These are phyloP conservation scores for Coregonus suidteri DNA, from an alignment of 2,797 vertebrate species.

Conservation along the genomic window DNA sequence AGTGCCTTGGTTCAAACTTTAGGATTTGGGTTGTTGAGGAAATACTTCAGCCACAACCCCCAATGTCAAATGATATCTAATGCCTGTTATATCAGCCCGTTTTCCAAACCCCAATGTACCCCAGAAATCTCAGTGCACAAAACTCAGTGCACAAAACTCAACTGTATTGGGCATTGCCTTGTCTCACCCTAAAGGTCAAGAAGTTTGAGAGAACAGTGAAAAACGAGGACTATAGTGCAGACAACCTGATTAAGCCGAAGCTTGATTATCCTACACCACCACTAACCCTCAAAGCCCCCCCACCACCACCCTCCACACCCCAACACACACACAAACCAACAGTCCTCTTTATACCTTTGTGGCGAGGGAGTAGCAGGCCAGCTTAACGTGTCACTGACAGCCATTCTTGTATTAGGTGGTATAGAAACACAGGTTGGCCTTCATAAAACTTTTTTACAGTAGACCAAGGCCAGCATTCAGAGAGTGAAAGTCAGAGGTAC, in stretches of 20 bases:
- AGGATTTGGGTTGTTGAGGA: not conserved
- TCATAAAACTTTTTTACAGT: conserved; percentile 44
- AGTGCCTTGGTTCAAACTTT: not conserved
- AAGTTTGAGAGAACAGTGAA: conserved; percentile 15
- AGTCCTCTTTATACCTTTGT: conserved; percentile 41
- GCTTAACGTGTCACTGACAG: conserved; percentile 64
- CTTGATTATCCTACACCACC: conserved; percentile 25
- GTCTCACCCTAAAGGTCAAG: conserved; percentile 30
- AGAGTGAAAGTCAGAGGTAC: conserved; percentile 45
- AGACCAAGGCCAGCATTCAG: conserved; percentile 49
- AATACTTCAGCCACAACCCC: not conserved
- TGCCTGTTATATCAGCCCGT: not conserved
- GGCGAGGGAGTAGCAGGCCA: conserved; percentile 49
- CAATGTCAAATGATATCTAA: not conserved
- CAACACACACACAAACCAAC: conserved; percentile 39
- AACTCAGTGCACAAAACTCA: not conserved
- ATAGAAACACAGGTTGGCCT: conserved; percentile 59
- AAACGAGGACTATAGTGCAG: conserved; percentile 17
- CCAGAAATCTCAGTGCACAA: not conserved
- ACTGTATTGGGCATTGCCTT: conserved; percentile 20
- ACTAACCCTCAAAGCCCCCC: conserved; percentile 24
- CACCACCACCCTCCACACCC: not conserved
- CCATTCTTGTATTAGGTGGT: conserved; percentile 64
- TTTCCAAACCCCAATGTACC: not conserved
- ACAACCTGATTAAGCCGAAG: conserved; percentile 39